Evolutionary conservation across 2,888 invertebrate species (phyloP).

Genomic region (Choristoneura rosaceana): DNA sequence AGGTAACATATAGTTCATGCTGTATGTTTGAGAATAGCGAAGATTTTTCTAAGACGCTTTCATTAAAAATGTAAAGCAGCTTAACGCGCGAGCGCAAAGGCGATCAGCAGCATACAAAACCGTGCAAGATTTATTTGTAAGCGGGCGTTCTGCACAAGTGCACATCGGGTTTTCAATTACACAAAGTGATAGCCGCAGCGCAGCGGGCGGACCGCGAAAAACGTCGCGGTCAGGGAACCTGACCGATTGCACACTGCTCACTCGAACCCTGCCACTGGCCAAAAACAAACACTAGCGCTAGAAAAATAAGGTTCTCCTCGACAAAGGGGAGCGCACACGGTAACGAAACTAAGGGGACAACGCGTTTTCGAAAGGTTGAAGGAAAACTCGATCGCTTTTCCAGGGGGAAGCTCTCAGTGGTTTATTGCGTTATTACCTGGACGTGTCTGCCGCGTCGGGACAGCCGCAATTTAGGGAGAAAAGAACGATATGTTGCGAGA

Average conservation of each 20-base stretch:
- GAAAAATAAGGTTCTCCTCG: slow-evolving; percentile 70
- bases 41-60: background rate
- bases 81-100: slow-evolving; percentile 34
- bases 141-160: slow-evolving; percentile 77
- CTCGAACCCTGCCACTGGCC: slow-evolving; percentile 51
- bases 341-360: slow-evolving; percentile 72
- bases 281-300: slow-evolving; percentile 65
- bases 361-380: slow-evolving; percentile 81
- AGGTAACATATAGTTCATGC: too few relatives aligned
- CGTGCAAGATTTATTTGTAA: slow-evolving; percentile 76
- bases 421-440: slow-evolving; percentile 86
- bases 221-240: slow-evolving; percentile 75
- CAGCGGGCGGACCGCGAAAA: slow-evolving; percentile 75
- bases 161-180: slow-evolving; percentile 84
- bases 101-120: slow-evolving; percentile 46
- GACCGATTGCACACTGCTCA: slow-evolving; percentile 75
- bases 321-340: slow-evolving; percentile 52
- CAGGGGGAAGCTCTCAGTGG: slow-evolving; percentile 83
- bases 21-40: background rate
- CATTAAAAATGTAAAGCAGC: slow-evolving; percentile 7
- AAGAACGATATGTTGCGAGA: slow-evolving; percentile 81
- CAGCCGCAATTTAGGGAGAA: slow-evolving; percentile 82
- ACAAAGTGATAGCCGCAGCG: slow-evolving; percentile 79
- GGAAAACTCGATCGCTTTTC: slow-evolving; percentile 85
- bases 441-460: slow-evolving; percentile 81